A percentile compares a stretch with the other conserved stretches of the same genome.
Evolutionary conservation across 2,888 invertebrate genomes (phyloP).

Genomic region (Pherbina coryleti): DNA sequence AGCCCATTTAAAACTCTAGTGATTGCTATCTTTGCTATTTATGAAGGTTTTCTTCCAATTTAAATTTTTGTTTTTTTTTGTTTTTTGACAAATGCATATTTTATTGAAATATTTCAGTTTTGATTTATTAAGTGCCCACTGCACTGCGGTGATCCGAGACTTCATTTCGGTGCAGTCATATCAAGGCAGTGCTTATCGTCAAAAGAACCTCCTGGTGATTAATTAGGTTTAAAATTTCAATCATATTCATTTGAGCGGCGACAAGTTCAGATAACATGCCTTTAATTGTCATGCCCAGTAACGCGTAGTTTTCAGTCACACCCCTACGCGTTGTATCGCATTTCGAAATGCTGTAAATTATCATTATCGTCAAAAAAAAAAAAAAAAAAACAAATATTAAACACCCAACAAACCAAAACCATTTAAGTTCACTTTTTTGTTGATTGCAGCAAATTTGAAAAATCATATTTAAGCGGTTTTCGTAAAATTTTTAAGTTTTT

Average conservation of each 20-base stretch:
- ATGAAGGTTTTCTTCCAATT: too few species aligned
- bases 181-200: background rate
- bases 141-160: background rate
- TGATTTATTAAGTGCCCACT: too few species aligned
- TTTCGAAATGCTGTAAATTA: slow-evolving; percentile 15
- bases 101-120: background rate
- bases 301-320: background rate
- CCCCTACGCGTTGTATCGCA: background rate
- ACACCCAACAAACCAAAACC: background rate
- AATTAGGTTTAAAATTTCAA: slow-evolving; percentile 26
- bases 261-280: background rate
- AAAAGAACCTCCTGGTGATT: slow-evolving; percentile 1
- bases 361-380: background rate
- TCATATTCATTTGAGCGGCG: background rate
- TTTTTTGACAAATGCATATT: background rate
- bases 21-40: too few species aligned
- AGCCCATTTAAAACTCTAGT: too few species aligned
- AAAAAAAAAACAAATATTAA: background rate
- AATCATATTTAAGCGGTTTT: too few species aligned
- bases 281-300: background rate
- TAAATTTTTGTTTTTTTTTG: too few species aligned
- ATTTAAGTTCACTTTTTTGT: background rate
- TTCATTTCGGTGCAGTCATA: background rate
- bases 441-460: background rate
- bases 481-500: too few species aligned